Conservation (phyloP, 2,888 invertebrate genomes). For the Leptothorax acervorum region DNA sequence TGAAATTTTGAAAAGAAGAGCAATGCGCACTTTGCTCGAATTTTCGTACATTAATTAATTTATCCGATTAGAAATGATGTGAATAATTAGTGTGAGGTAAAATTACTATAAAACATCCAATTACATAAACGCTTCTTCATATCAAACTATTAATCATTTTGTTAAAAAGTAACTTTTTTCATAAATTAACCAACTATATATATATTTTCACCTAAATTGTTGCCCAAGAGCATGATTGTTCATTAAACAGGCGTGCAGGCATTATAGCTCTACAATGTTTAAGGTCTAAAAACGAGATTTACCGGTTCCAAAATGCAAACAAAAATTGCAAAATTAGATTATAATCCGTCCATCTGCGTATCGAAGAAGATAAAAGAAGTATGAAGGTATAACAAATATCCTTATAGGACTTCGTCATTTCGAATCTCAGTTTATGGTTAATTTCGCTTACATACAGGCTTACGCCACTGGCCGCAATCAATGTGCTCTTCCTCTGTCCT, state of each 20-base stretch:
- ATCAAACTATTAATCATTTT: not conserved
- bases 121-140: not conserved
- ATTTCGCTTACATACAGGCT: not conserved
- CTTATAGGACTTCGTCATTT: not conserved
- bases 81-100: not conserved
- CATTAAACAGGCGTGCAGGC: not conserved
- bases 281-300: not conserved
- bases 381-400: not conserved
- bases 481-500: constrained; percentile 44
- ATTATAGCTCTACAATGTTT: not conserved
- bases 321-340: not conserved
- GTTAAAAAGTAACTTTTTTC: not conserved
- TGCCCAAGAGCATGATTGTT: not conserved
- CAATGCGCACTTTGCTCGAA: too few species aligned
- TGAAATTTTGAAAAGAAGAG: not conserved
- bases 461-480: constrained; percentile 43
- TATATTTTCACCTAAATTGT: not conserved
- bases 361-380: not conserved
- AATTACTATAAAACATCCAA: not conserved
- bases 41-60: not conserved
- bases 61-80: not conserved
- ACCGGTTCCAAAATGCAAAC: not conserved
- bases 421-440: not conserved
- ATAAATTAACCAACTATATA: not conserved
- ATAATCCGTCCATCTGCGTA: not conserved